phyloP scores from a whole-genome alignment of 2,113 vertebrate species.

The Myocastor coypus region DNA sequence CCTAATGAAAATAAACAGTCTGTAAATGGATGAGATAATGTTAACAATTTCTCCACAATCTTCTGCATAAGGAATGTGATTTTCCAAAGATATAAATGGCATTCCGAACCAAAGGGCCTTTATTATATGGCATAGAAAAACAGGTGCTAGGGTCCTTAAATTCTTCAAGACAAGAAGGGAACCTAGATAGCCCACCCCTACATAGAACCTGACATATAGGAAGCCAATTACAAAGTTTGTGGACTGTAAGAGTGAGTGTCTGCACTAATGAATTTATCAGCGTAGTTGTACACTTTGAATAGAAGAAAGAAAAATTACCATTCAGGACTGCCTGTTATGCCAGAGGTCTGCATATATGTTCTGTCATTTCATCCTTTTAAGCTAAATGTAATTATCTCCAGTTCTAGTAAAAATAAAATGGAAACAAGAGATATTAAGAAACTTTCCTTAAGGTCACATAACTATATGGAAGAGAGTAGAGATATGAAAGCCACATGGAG shows the following conservation, averaged over 20 bases:
- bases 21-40: conserved; percentile 64
- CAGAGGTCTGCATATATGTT: conserved; percentile 42
- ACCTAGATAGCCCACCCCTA: not conserved
- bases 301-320: conserved; percentile 16
- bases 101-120: conserved; percentile 32
- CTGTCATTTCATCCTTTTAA: conserved; percentile 56
- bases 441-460: conserved; percentile 28
- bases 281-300: conserved; percentile 22
- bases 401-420: conserved; percentile 57
- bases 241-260: conserved; percentile 40
- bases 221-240: conserved; percentile 21
- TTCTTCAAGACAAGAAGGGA: conserved; percentile 19
- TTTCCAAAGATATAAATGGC: conserved; percentile 54
- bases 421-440: conserved; percentile 46
- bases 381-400: conserved; percentile 38
- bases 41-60: conserved; percentile 64
- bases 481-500: not conserved
- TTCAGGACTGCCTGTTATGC: not conserved
- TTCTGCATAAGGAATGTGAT: conserved; percentile 48
- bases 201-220: not conserved
- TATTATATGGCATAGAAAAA: conserved; percentile 9
- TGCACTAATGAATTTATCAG: conserved; percentile 10
- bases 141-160: not conserved
- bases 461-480: not conserved
- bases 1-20: conserved; percentile 65